Conservation (phyloP, 2,113 vertebrate genomes). For the Sarotherodon lohbergeri region DNA sequence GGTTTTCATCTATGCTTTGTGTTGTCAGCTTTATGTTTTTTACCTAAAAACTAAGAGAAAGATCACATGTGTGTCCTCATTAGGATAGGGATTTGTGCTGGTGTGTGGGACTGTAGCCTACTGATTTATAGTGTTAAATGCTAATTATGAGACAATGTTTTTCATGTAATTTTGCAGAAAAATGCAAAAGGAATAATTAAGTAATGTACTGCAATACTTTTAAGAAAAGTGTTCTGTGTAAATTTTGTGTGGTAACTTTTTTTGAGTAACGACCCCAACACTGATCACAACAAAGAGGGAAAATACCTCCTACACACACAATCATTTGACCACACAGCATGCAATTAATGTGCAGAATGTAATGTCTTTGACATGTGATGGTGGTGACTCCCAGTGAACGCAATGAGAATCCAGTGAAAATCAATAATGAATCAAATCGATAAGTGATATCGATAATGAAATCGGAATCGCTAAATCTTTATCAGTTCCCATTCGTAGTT, state of each 20-base stretch:
- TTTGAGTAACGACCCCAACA: background rate
- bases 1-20: background rate
- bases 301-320: background rate
- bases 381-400: background rate
- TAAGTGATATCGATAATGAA: background rate
- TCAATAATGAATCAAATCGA: background rate
- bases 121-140: background rate
- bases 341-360: background rate
- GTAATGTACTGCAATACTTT: background rate
- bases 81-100: background rate
- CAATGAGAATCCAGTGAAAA: background rate
- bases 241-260: background rate
- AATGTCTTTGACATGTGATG: background rate
- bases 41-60: background rate
- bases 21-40: background rate
- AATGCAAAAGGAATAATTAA: background rate
- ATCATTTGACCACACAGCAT: background rate
- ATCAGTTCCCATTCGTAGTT: background rate
- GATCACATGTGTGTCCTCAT: rapidly evolving
- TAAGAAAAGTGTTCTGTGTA: background rate
- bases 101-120: background rate
- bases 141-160: background rate
- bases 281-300: background rate
- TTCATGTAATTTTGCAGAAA: background rate
- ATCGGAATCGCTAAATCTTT: rapidly evolving